Conservation (phyloP, 2,797 vertebrate species). For the Ctenochaetus hawaiiensis region DNA sequence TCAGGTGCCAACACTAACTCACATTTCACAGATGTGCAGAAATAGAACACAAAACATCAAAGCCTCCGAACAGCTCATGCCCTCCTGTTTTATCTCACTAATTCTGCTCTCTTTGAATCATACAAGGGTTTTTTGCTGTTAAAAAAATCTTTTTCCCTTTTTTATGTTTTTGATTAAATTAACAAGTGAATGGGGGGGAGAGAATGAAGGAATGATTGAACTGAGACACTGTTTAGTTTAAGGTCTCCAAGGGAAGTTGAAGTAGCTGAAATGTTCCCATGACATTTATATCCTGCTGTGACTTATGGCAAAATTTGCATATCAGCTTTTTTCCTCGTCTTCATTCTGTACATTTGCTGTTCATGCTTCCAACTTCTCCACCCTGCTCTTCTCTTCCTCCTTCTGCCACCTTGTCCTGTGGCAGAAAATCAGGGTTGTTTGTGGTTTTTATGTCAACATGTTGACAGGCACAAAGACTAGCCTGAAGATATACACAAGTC, state of each 20-base stretch:
- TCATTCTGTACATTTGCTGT: constrained; percentile 3
- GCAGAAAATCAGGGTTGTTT: constrained; percentile 28
- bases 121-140: background rate
- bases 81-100: background rate
- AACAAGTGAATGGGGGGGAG: background rate
- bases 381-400: background rate
- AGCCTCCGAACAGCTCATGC: background rate
- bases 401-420: constrained; percentile 1
- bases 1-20: background rate
- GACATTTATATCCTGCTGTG: constrained; percentile 5
- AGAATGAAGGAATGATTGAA: background rate
- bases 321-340: rapidly evolving
- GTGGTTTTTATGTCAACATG: constrained; percentile 40
- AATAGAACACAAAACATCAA: background rate
- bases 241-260: background rate
- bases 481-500: constrained; percentile 36
- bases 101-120: background rate
- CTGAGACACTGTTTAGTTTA: background rate
- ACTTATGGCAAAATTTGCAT: constrained; percentile 15
- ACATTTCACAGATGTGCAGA: constrained; percentile 11
- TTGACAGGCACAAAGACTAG: constrained; percentile 31
- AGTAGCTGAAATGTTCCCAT: background rate
- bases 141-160: background rate
- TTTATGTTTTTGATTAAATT: background rate
- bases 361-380: constrained; percentile 4